phyloP scores from a whole-genome alignment of 2,113 vertebrate species.

The Rhynchomys soricoides region DNA sequence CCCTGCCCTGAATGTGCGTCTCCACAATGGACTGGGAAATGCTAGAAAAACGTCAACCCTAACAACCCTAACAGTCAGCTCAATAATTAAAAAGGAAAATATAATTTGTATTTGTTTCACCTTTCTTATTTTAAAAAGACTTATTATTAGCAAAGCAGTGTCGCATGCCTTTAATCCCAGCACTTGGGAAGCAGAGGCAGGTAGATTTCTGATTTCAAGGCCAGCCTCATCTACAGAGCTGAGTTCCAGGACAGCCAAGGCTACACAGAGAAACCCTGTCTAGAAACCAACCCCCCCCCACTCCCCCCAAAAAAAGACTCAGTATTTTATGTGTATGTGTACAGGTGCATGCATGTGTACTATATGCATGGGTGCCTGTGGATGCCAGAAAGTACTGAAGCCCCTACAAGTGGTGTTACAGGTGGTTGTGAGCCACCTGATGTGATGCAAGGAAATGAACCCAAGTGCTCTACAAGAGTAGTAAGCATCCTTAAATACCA shows the following conservation, averaged over 20 bases:
- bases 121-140: background rate
- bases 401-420: background rate
- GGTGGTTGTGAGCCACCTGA: background rate
- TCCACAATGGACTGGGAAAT: background rate
- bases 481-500: background rate
- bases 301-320: background rate
- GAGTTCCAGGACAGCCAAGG: too few species aligned
- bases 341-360: background rate
- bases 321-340: too few species aligned
- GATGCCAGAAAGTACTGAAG: too few species aligned
- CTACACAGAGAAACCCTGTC: too few species aligned
- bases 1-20: background rate
- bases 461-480: background rate
- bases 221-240: too few species aligned
- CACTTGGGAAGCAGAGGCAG: too few species aligned
- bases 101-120: background rate
- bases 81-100: background rate
- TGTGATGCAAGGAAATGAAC: background rate
- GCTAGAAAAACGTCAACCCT: background rate
- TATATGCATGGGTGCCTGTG: background rate
- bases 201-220: too few species aligned
- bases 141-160: too few species aligned
- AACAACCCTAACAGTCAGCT: too few species aligned
- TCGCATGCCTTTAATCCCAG: too few species aligned
- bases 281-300: too few species aligned